Conservation (phyloP, 1,140 invertebrate species). For the Gryllus bimaculatus region DNA sequence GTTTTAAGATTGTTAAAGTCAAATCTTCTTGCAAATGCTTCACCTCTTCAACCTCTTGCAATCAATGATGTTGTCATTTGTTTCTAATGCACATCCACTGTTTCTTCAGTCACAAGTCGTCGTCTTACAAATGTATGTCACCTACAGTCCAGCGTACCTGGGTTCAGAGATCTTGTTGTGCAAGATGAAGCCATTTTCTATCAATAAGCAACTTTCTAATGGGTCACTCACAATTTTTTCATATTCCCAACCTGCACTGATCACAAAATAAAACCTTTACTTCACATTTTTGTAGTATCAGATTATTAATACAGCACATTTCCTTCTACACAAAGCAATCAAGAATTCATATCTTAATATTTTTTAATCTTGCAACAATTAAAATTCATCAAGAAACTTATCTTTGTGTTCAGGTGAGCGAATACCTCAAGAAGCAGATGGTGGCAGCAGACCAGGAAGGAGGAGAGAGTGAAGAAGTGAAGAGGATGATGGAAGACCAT, state of each 20-base stretch:
- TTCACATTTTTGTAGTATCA: not conserved
- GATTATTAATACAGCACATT: not conserved
- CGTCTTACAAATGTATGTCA: not conserved
- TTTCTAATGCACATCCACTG: not conserved
- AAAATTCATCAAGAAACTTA: constrained; percentile 6
- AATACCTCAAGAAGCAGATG: constrained; percentile 86
- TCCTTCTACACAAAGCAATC: not conserved
- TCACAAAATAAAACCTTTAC: not conserved
- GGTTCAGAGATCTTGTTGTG: not conserved
- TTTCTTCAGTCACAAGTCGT: not conserved
- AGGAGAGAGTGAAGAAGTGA: constrained; percentile 59
- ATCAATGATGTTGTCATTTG: not conserved
- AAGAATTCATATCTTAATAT: not conserved
- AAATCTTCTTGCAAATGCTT: too few species aligned
- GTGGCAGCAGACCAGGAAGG: constrained; percentile 52
- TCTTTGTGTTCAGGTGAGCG: constrained; percentile 57
- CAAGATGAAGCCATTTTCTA: not conserved
- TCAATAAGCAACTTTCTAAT: too few species aligned
- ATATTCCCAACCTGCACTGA: not conserved
- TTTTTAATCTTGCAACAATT: not conserved
- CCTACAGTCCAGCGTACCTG: not conserved
- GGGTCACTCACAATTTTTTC: too few species aligned
- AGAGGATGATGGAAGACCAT: constrained; percentile 78
- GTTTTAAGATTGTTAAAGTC: too few species aligned
- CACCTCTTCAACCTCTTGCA: too few species aligned